Evolutionary conservation across 2,113 vertebrate species (phyloP).

Genomic region (Pachyramphus minor): DNA sequence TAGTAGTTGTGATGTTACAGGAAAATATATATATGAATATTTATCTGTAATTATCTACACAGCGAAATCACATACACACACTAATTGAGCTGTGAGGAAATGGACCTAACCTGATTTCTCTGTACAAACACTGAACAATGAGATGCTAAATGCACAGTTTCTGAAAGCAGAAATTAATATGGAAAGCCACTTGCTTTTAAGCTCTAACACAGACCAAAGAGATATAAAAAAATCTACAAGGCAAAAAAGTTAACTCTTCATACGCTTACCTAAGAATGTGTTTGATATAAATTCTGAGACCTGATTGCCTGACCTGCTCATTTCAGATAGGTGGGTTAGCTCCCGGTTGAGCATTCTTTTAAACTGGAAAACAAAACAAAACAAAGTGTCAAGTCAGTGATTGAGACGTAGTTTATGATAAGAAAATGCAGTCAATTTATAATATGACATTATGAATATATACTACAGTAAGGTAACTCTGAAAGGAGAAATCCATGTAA

Average conservation of each 20-base stretch:
- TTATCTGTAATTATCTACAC: not conserved
- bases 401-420: not conserved
- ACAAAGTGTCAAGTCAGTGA: not conserved
- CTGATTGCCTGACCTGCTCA: constrained; percentile 98
- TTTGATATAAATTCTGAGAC: constrained; percentile 98
- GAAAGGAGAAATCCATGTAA: not conserved
- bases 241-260: not conserved
- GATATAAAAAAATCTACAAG: not conserved
- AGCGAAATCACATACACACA: not conserved
- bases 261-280: constrained; percentile 93
- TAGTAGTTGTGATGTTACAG: not conserved
- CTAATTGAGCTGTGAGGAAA: not conserved
- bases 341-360: constrained; percentile 99
- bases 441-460: not conserved
- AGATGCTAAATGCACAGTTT: not conserved
- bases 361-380: constrained; percentile 81
- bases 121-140: not conserved
- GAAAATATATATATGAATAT: not conserved
- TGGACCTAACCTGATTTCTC: not conserved
- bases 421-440: not conserved
- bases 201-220: not conserved
- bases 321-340: constrained; percentile 96
- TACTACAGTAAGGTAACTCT: not conserved
- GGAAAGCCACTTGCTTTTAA: not conserved
- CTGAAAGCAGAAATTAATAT: not conserved